phyloP scores from a whole-genome alignment of 2,797 vertebrate species.

The Psittacula derbiana region DNA sequence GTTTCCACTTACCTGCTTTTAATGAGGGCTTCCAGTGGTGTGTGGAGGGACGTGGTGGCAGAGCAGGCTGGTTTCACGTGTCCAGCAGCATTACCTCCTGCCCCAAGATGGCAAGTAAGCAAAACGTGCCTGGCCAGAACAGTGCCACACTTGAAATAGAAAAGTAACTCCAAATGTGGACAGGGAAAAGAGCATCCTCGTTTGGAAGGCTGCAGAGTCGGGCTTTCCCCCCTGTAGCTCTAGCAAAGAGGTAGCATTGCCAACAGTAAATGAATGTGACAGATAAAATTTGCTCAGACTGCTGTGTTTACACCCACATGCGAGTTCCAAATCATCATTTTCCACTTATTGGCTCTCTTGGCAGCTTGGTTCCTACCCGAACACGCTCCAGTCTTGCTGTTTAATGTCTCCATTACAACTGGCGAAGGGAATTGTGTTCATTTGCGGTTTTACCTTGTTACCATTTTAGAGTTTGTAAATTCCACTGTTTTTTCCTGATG shows the following conservation, averaged over 20 bases:
- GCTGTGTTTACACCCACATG: constrained; percentile 67
- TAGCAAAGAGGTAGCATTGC: constrained; percentile 13
- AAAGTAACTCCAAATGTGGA: neutral
- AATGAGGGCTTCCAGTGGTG: neutral
- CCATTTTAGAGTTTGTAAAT: constrained; percentile 8
- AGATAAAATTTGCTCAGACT: constrained; percentile 63
- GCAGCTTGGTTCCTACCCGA: constrained; percentile 41
- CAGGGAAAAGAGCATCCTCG: constrained; percentile 27
- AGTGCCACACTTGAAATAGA: neutral
- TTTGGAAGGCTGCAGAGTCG: constrained; percentile 28
- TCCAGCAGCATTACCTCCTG: neutral
- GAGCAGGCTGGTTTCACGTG: neutral
- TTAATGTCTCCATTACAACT: constrained; percentile 59
- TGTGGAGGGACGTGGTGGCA: neutral
- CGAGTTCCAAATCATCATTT: constrained; percentile 52
- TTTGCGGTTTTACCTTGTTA: constrained; percentile 54
- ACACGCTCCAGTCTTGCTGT: constrained; percentile 54
- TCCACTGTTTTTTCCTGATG: neutral
- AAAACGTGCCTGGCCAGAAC: neutral
- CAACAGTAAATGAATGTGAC: constrained; percentile 57
- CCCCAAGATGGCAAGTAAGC: neutral
- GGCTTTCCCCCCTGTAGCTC: neutral
- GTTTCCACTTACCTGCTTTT: neutral
- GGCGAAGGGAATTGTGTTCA: constrained; percentile 51
- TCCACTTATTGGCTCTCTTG: constrained; percentile 60